phyloP scores from a whole-genome alignment of 2,888 invertebrate genomes.

The Leucoptera coffeella region DNA sequence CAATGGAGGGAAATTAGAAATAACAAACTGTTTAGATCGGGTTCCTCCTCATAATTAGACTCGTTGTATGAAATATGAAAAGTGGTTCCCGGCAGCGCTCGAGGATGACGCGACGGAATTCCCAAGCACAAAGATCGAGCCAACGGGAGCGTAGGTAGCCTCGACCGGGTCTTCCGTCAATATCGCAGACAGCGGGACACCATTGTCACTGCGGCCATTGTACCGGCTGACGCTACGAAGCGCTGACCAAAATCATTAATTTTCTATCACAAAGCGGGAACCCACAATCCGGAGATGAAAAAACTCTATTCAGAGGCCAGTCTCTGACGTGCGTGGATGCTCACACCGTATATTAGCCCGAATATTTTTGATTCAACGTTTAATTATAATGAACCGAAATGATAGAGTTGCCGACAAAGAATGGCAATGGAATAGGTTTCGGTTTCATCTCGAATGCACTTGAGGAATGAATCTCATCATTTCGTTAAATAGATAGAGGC shows the following conservation, averaged over 20 bases:
- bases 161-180: conserved; percentile 25
- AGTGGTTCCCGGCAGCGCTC: too few species aligned
- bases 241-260: conserved; percentile 52
- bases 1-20: conserved; percentile 14
- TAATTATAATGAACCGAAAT: conserved; percentile 24
- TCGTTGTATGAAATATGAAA: conserved; percentile 23
- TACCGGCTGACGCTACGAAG: conserved; percentile 27
- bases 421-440: too few species aligned
- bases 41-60: conserved; percentile 19
- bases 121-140: conserved; percentile 27
- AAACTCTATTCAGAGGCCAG: conserved; percentile 39
- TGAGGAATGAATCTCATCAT: too few species aligned
- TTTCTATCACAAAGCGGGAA: conserved; percentile 49
- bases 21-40: conserved; percentile 10
- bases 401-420: conserved; percentile 10
- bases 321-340: conserved; percentile 32
- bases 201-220: conserved; percentile 41
- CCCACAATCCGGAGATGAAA: conserved; percentile 45
- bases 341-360: conserved; percentile 11
- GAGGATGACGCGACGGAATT: conserved; percentile 39
- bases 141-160: conserved; percentile 39
- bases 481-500: too few species aligned
- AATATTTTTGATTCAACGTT: conserved; percentile 27
- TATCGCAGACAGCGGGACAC: conserved; percentile 48
- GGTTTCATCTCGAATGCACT: too few species aligned